Evolutionary conservation across 2,113 vertebrate genomes (phyloP), one percentile per base, ranked within the genome.

Genomic region (Atherinomorus stipes): DNA sequence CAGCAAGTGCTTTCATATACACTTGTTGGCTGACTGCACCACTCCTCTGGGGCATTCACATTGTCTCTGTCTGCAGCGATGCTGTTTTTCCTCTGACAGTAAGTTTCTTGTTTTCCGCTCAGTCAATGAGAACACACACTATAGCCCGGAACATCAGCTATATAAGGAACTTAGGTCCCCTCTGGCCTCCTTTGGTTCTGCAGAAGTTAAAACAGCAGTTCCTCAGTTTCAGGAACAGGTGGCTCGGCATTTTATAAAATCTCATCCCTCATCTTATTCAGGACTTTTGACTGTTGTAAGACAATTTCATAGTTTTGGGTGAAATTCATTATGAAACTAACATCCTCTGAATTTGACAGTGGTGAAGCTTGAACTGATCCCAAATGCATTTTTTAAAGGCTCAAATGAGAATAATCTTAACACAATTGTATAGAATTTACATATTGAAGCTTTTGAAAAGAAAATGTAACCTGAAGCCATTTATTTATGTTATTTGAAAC

Each of bases 51-150:
- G 76, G 78, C 42, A 42, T 63, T 60, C 64, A 47, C 61, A 25
- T 74, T 56, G 63, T 78, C 59, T 73, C 49, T 4, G 23, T 80
- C 70, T 82, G 69, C 69, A 78, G 59, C 77, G 21, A 59, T 49
- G 38, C 16, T 31, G 53, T 56, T 80, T 78, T 76, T 59, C 56
- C 72, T 76, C 62, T 31, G 34, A 78, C 26, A 64, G 54, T 76
- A 61, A 42, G 63, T 60, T 73, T 58, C 59, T 78, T 72, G 52
- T 78, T 40, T 78, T 67, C 68, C 64, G 11, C 54, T 65, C 25
- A 7, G 18, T 57, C 26, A 53, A 73, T 62, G 60, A 74, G 64
- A 44, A 61, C 34, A 34, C 50, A 19, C 61, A 69, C 57, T 34
- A n/a, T 31, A 21, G 25, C 64, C 49, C 47, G 70, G 44, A 50